Evolutionary conservation across 2,888 invertebrate species (phyloP), one percentile per base, ranked within the genome.

Genomic region (Polyploca ridens): DNA sequence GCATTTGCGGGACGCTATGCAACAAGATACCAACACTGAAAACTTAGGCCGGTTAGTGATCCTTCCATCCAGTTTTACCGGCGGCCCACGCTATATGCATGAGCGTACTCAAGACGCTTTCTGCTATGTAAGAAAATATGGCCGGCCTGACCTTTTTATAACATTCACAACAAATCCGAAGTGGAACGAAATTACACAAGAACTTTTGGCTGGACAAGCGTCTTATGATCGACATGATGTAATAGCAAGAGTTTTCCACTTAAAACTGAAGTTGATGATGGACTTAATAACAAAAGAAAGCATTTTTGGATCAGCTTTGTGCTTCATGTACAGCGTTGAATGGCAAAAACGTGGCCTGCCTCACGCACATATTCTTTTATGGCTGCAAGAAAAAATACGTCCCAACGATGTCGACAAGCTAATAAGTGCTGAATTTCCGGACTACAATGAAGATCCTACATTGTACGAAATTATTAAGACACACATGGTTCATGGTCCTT

Each of bases 401-500:
- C 58, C 68, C 0, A 54, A 63, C 16, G 1, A 14, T 14, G 27
- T 68, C 3, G 64, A 64, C 19, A 46, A 27, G 7, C 7, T 64
- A 0, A 64, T 68, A 7, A 10, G 38, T 38, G 68, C 68, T 0
- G 68, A 70, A 58, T 69, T 74, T 64, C 72, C 63, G 1, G 46
- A 69, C 62, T 49, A 33, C 5, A 33, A 16, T 14, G 14, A 8
- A 59, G 73, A 77, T 63, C 70, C 66, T 6, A 33, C 33, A 0
- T 60, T 74, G 33, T 68, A 62, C 44, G 66, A 73, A 0, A 67
- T 74, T 33, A 65, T 75, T 10, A 73, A 62, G 33, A 69, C 33
- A 8, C 64, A 75, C 33, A 75, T 78, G 76, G 64, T 75, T 5
- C 77, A 77, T 62, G 75, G 74, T 7, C 75, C 74, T 44, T 75